A percentile compares a stretch with the other conserved stretches of the same genome.
These are phyloP conservation scores for Andrena haemorrhoa DNA, from an alignment of 2,888 invertebrate genomes.

Conservation along the genomic window DNA sequence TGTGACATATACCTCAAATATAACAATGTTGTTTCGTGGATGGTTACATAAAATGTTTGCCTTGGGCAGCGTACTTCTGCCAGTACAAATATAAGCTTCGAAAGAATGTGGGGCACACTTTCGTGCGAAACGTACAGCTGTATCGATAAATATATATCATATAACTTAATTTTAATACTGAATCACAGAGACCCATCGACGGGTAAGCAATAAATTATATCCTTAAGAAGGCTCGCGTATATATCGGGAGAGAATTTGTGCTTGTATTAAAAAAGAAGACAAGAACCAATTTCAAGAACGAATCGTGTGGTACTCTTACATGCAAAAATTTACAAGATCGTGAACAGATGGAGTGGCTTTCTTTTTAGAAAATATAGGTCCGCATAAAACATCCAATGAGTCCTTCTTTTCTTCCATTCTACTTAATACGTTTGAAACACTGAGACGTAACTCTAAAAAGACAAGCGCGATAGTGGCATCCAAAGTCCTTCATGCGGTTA, in stretches of 20 bases:
- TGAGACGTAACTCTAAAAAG: slow-evolving; percentile 51
- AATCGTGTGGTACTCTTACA: slow-evolving; percentile 8
- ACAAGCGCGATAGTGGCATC: slow-evolving; percentile 49
- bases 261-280: slow-evolving; percentile 50
- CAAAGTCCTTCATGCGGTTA: slow-evolving; percentile 60
- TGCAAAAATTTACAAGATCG: slow-evolving; percentile 15
- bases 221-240: slow-evolving; percentile 46
- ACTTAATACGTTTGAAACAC: slow-evolving; percentile 38
- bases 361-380: slow-evolving; percentile 27
- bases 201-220: slow-evolving; percentile 68
- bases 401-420: slow-evolving; percentile 15
- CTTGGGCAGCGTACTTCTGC: slow-evolving; percentile 35
- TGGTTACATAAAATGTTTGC: slow-evolving; percentile 40
- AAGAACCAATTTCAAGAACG: slow-evolving; percentile 36
- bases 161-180: slow-evolving; percentile 79
- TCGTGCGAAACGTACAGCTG: slow-evolving; percentile 59
- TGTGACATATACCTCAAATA: slow-evolving; percentile 51
- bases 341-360: not conserved
- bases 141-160: slow-evolving; percentile 50
- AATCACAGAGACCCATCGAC: slow-evolving; percentile 72
- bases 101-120: slow-evolving; percentile 55
- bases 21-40: slow-evolving; percentile 29
- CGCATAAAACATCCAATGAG: slow-evolving; percentile 16
- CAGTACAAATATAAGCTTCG: slow-evolving; percentile 16
- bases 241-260: slow-evolving; percentile 58